Conservation (phyloP, 2,113 vertebrate species). For the Anhinga rufa region DNA sequence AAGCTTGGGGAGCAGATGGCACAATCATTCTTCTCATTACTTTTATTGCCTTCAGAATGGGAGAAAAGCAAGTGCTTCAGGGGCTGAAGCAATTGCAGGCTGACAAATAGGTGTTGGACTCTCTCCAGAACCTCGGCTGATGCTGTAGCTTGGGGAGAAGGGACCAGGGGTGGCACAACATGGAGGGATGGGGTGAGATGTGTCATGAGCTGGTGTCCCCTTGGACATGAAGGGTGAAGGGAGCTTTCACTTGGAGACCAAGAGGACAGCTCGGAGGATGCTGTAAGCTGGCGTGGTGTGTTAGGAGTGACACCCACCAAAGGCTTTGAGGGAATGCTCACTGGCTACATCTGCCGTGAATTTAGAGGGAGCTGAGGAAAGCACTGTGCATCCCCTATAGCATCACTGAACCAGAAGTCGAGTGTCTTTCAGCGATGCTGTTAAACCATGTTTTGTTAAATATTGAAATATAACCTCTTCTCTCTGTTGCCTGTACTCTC, state of each 20-base stretch:
- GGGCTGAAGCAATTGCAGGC: not conserved
- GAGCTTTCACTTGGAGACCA: not conserved
- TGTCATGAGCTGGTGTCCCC: not conserved
- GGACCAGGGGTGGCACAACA: fast-evolving
- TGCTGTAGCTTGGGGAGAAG: not conserved
- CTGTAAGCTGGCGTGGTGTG: not conserved
- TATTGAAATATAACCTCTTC: not conserved
- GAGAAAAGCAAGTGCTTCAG: not conserved
- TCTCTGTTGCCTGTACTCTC: not conserved
- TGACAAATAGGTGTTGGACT: not conserved
- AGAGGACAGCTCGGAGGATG: not conserved
- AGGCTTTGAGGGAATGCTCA: not conserved
- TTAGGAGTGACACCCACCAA: not conserved
- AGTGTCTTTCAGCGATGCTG: fast-evolving
- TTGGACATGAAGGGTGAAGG: not conserved
- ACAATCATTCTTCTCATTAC: not conserved
- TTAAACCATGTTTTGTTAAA: not conserved
- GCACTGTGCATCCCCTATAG: too few species aligned
- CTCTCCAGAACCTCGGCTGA: not conserved
- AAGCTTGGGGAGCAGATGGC: not conserved
- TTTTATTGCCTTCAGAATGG: not conserved
- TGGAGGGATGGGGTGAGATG: not conserved
- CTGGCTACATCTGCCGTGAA: not conserved
- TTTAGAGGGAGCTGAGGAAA: not conserved
- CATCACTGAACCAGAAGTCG: not conserved